phyloP scores from a whole-genome alignment of 92 coral and sea anemone genomes.

The Parazoanthus swiftii region DNA sequence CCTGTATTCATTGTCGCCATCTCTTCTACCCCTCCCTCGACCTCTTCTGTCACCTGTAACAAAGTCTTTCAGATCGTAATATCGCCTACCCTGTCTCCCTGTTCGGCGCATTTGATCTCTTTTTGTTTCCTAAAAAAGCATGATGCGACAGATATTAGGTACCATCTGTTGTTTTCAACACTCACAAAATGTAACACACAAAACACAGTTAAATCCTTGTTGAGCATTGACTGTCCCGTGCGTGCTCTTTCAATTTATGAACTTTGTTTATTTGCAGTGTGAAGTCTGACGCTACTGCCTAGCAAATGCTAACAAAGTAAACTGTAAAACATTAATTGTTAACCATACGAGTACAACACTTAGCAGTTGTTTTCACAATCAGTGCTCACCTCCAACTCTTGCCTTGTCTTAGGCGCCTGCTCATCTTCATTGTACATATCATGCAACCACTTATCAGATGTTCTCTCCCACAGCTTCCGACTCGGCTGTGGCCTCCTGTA shows the following conservation, averaged over 20 bases:
- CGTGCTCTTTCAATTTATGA: too few species aligned
- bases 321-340: background rate
- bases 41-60: constrained; percentile 55
- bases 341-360: background rate
- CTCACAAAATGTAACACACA: too few species aligned
- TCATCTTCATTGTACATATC: constrained; percentile 89
- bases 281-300: too few species aligned
- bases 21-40: constrained; percentile 39
- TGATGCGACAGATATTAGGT: background rate
- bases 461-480: constrained; percentile 84
- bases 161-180: too few species aligned
- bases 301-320: too few species aligned
- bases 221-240: too few species aligned
- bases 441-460: constrained; percentile 83
- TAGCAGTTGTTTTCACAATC: background rate
- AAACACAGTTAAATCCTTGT: too few species aligned
- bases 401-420: constrained; percentile 82
- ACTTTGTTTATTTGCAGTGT: too few species aligned
- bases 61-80: constrained; percentile 72
- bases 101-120: constrained; percentile 53
- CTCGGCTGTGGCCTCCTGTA: constrained; percentile 73
- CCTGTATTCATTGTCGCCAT: constrained; percentile 15
- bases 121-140: constrained; percentile 38
- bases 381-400: constrained; percentile 69
- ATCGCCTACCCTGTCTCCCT: constrained; percentile 71